phyloP scores from a whole-genome alignment of 2,113 vertebrate genomes.

The Oostethus manadensis region DNA sequence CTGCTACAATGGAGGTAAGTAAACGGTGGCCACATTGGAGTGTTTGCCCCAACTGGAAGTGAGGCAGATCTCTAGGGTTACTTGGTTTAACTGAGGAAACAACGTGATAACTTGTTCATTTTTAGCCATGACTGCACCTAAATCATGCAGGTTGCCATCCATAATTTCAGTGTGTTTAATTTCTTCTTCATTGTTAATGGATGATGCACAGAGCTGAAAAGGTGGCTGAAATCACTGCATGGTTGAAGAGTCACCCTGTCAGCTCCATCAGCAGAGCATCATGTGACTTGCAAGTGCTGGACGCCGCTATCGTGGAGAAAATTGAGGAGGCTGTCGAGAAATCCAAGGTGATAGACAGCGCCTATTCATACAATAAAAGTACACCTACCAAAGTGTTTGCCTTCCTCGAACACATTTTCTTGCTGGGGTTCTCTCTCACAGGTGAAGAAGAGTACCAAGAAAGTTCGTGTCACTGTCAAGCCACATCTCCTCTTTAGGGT shows the following conservation, averaged over 20 bases:
- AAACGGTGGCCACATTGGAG: too few species aligned
- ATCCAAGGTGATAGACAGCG: conserved; percentile 39
- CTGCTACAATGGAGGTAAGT: too few species aligned
- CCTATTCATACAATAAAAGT: background rate
- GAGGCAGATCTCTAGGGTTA: too few species aligned
- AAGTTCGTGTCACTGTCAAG: conserved; percentile 95
- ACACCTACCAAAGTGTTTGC: background rate
- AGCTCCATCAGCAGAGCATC: conserved; percentile 61
- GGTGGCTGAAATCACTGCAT: conserved; percentile 56
- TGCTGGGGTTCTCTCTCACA: conserved; percentile 30
- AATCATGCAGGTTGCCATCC: too few species aligned
- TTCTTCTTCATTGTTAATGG: too few species aligned
- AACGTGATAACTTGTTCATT: too few species aligned
- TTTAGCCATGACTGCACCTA: too few species aligned
- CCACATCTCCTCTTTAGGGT: conserved; percentile 93
- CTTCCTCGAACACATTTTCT: background rate
- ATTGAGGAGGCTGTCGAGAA: conserved; percentile 63
- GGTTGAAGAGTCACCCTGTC: conserved; percentile 62
- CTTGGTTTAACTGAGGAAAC: too few species aligned
- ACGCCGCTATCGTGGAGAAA: conserved; percentile 53
- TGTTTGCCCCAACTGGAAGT: too few species aligned
- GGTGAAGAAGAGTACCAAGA: conserved; percentile 88
- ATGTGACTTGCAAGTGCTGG: conserved; percentile 63
- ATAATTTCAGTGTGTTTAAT: too few species aligned
- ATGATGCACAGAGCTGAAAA: conserved; percentile 49